These are phyloP conservation scores for Myxocyprinus asiaticus DNA, from an alignment of 2,113 vertebrate genomes.

Conservation along the genomic window DNA sequence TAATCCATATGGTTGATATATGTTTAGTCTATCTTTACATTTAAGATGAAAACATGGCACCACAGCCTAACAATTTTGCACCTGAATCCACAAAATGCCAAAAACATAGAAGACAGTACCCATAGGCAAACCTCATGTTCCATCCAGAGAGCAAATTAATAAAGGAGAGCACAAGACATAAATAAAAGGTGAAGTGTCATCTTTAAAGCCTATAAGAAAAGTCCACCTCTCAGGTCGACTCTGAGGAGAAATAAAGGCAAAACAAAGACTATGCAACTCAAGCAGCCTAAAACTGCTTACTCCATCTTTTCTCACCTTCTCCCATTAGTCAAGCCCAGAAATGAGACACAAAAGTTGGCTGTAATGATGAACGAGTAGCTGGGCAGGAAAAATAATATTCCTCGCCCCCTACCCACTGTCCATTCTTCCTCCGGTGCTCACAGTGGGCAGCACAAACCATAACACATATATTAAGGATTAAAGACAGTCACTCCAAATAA, in stretches of 20 bases:
- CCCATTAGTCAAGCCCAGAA: conserved; percentile 50
- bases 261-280: conserved; percentile 26
- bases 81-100: no score
- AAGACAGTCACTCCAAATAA: conserved; percentile 10
- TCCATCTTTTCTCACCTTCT: conserved; percentile 12
- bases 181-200: neutral
- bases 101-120: no score
- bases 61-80: no score
- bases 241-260: conserved; percentile 1
- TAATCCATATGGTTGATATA: no score
- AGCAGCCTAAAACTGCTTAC: conserved; percentile 44
- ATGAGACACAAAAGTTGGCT: conserved; percentile 32
- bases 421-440: neutral
- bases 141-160: no score
- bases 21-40: no score
- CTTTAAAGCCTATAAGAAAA: neutral
- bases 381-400: conserved; percentile 13
- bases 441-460: neutral
- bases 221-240: neutral
- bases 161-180: neutral
- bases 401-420: neutral
- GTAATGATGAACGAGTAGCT: conserved; percentile 45
- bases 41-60: no score
- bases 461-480: conserved; percentile 38
- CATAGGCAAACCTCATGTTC: no score